Percentiles rank a stretch among this genome's conserved stretches.
phyloP scores from a whole-genome alignment of 2,797 vertebrate species.

The Psittacula derbiana region DNA sequence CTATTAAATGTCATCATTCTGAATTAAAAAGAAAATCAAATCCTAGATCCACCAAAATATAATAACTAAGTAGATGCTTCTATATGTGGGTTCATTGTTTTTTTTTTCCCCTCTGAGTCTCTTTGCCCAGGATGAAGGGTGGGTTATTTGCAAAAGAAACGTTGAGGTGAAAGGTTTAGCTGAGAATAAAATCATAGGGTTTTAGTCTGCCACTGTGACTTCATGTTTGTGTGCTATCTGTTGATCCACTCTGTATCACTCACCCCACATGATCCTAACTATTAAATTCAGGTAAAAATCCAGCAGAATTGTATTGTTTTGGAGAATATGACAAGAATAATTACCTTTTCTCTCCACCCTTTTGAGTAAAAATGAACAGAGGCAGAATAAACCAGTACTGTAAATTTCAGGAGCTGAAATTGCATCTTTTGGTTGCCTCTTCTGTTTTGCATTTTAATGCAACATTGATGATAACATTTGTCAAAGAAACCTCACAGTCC shows the following conservation, averaged over 20 bases:
- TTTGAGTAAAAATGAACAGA: slow-evolving; percentile 32
- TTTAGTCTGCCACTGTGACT: neutral
- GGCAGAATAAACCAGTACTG: slow-evolving; percentile 34
- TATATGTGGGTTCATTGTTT: neutral
- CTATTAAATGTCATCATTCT: neutral
- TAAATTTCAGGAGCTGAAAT: slow-evolving; percentile 56
- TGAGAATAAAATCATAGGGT: neutral
- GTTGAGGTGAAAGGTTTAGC: neutral
- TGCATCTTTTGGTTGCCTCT: slow-evolving; percentile 50
- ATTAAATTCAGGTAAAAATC: slow-evolving; percentile 19
- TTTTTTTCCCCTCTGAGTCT: neutral
- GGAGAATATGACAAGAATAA: slow-evolving; percentile 56
- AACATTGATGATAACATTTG: slow-evolving; percentile 64
- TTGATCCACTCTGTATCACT: neutral
- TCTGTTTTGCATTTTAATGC: slow-evolving; percentile 69
- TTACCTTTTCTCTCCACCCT: neutral
- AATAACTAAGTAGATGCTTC: neutral
- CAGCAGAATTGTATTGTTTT: neutral
- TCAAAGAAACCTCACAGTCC: slow-evolving; percentile 55
- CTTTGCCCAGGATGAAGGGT: neutral
- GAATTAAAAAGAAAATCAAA: neutral
- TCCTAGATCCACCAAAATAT: neutral
- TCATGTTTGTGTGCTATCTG: neutral
- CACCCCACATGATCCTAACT: neutral
- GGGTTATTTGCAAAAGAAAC: neutral